Evolutionary conservation across 1,140 invertebrate genomes (phyloP).

Genomic region (Ruditapes philippinarum): DNA sequence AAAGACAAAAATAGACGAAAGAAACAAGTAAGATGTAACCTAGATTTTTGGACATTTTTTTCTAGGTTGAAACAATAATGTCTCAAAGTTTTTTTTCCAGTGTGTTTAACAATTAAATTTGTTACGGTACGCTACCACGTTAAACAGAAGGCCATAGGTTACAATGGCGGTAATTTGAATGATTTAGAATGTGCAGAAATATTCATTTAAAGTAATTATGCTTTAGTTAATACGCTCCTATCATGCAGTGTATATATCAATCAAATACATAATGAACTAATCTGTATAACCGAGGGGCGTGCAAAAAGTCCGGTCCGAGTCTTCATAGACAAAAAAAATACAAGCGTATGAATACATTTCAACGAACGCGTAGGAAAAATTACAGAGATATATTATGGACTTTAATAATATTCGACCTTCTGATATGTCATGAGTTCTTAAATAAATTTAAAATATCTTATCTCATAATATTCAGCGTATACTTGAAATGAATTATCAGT

Average conservation of each 20-base stretch:
- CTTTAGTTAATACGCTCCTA: constrained; percentile 56
- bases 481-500: no score
- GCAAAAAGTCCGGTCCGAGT: constrained; percentile 43
- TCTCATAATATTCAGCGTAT: no score
- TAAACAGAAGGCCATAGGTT: constrained; percentile 39
- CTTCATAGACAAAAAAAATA: no score
- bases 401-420: no score
- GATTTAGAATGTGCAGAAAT: constrained; percentile 66
- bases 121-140: constrained; percentile 27
- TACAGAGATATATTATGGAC: no score
- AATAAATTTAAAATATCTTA: no score
- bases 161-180: constrained; percentile 23
- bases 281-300: not conserved
- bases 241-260: constrained; percentile 64
- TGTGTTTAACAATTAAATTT: constrained; percentile 49
- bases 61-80: not conserved
- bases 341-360: no score
- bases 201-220: constrained; percentile 62
- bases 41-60: not conserved
- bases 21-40: not conserved
- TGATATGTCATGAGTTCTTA: no score
- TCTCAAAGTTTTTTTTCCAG: not conserved
- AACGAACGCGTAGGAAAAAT: no score
- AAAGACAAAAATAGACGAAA: not conserved
- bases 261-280: constrained; percentile 40